Evolutionary conservation across 2,113 vertebrate genomes (phyloP), one percentile per base, ranked within the genome.

Genomic region (Amblyopsis rosae): DNA sequence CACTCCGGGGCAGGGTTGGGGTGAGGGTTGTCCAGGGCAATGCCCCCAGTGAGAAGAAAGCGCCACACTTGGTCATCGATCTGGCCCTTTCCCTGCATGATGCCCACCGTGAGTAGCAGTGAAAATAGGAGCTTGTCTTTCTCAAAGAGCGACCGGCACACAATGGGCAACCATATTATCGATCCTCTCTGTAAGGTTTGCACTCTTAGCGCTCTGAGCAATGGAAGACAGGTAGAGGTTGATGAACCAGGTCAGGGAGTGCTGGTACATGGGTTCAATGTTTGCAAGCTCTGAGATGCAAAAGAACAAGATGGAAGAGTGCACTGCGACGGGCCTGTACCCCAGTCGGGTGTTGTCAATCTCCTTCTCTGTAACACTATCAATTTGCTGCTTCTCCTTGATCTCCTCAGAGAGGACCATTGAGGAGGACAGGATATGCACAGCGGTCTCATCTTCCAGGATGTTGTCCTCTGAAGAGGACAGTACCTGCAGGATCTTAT

Each of bases 241-340:
- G 70, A 98, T 94, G 85, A 98, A 98, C 96, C 96, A 98, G 3
- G 81, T 89, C 75, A 98, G 59, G 0, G 96, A 98, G 80, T 97
- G 96, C 54, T 98, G 96, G 80, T 98, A 98, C 96, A 98, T 97
- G 0, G 96, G 95, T 62, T 98, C 96, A 0, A 98, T 95, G 84
- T 97, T 92, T 60, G 95, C 95, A 75, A 98, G 79, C 13, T 98
- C 95, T 9, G 95, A 96, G 80, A 96, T 95, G 72, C 96, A 98
- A 75, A 98, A 98, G 88, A 98, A 98, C 54, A 96, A 69, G 70
- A 94, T 90, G 65, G 96, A 91, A 0, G 96, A 98, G 82, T 96
- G 95, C 49, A 93, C 53, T 10, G 96, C 96, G 56, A 96, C 95
- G 0, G 95, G 94, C 12, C 95, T 94, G 76, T 98, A 98, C n/a